These are phyloP conservation scores for Lineus longissimus DNA, from an alignment of 1,140 invertebrate species.

Conservation along the genomic window DNA sequence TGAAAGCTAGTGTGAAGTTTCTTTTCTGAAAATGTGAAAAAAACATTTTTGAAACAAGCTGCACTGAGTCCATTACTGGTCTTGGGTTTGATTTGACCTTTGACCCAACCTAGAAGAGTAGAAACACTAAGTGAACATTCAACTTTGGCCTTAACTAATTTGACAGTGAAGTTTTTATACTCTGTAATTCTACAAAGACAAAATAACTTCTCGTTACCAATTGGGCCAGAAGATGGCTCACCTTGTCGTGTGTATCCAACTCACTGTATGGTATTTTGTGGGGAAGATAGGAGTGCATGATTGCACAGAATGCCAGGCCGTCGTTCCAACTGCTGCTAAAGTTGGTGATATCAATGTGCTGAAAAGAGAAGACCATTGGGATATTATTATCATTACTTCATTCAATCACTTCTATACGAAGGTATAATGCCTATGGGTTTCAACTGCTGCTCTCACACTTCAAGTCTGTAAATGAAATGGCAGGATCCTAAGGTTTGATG, in stretches of 20 bases:
- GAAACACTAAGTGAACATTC: too few relatives aligned
- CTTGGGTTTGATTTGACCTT: too few relatives aligned
- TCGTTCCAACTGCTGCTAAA: conserved; percentile 92
- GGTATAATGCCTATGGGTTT: too few relatives aligned
- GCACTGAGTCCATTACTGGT: too few relatives aligned
- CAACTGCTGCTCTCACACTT: neutral
- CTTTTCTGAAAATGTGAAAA: conserved; percentile 55
- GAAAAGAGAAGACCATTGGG: too few relatives aligned
- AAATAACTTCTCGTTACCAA: too few relatives aligned
- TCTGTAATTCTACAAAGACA: too few relatives aligned
- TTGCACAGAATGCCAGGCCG: conserved; percentile 81
- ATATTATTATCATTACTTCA: neutral
- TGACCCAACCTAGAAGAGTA: too few relatives aligned
- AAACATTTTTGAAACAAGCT: too few relatives aligned
- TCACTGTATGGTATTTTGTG: conserved; percentile 78
- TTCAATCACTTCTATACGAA: neutral
- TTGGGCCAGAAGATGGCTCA: too few relatives aligned
- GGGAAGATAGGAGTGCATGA: conserved; percentile 83
- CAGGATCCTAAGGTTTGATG: neutral
- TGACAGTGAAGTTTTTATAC: too few relatives aligned
- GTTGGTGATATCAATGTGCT: conserved; percentile 88
- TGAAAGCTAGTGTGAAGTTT: conserved; percentile 87
- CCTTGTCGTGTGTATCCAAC: conserved; percentile 73
- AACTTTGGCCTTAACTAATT: too few relatives aligned
- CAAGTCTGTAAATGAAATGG: neutral